Base-by-base conservation (phyloP, 2,797 vertebrate genomes). In the Petrocephalus schoutedeni region DNA sequence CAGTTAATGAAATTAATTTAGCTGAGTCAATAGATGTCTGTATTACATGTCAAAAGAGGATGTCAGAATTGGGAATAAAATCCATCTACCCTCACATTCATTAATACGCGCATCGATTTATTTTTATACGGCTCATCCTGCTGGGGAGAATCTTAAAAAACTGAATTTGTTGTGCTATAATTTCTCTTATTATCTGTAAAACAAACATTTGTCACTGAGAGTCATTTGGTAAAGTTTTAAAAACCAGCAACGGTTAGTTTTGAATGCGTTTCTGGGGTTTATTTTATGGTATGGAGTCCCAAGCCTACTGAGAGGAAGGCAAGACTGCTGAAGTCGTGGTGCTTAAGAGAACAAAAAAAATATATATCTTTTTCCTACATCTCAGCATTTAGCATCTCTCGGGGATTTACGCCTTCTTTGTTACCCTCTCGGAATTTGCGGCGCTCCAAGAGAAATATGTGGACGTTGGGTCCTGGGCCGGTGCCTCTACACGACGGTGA, bases 1-100 rank as follows among this genome's bases (percentile, higher is more conserved):
- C 51, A 58, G 64, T 36, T 56, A 87, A 21, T 87, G 56, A 82
- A 49, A 57, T 58, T 82, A 21, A 87, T 77, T 57, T 53, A 56
- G 16, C 54, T 59, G 28, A 80, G 54, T 58, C 54, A 82, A 84
- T 64, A 28, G 74, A 19, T 51, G 21, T 32, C 12, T 2, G 7
- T 80, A 56, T 58, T 56, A 28, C n/a, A 21, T 41, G 67, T 80
- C 28, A 58, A 21, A 82, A 23, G 14, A 23, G 28, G 54, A 16
- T 49, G 41, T 23, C 16, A 64, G 36, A 10, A 64, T 57, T 1
- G 1, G n/a, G 21, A 19, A 12, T 51, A 51, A 77, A 77, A 77
- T 77, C 53, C 3, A 53, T n/a, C 6, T 49, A 53, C n/a, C 9
- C n/a, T 82, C 51, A 32, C 77, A 53, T 53, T n/a, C 49, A 51